phyloP scores from a whole-genome alignment of 2,113 vertebrate species.

The Alexandromys fortis region DNA sequence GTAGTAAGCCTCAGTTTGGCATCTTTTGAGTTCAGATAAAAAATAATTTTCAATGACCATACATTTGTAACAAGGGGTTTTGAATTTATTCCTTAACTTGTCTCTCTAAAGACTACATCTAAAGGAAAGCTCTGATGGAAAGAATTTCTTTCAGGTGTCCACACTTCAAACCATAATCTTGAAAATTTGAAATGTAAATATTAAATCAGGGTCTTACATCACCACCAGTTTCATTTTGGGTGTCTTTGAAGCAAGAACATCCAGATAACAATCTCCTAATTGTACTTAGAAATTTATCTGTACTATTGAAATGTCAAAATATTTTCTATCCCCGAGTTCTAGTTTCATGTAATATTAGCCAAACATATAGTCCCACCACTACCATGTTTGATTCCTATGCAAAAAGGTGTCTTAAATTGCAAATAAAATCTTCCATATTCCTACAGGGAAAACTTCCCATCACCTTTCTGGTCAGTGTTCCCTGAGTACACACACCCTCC shows the following conservation, averaged over 20 bases:
- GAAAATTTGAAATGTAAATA: not conserved
- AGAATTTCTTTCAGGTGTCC: not conserved
- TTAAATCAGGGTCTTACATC: not conserved
- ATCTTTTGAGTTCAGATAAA: too few relatives aligned
- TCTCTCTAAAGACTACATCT: not conserved
- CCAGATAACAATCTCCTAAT: not conserved
- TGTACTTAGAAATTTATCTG: not conserved
- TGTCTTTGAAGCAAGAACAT: not conserved
- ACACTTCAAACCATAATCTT: not conserved
- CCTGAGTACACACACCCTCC: too few relatives aligned
- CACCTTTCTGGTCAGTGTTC: rapidly evolving
- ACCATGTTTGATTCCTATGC: not conserved
- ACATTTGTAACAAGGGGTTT: not conserved
- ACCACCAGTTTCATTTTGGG: not conserved
- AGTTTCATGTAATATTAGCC: not conserved
- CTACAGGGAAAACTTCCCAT: not conserved
- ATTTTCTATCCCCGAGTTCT: not conserved
- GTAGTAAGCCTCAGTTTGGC: not conserved
- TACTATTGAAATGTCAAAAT: not conserved
- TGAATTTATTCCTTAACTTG: not conserved
- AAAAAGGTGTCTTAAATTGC: not conserved
- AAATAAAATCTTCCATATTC: not conserved
- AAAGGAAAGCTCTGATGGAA: not conserved
- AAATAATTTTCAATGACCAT: not conserved
- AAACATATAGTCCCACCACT: not conserved